Evolutionary conservation across 1,140 invertebrate species (phyloP), one percentile per base, ranked within the genome.

Genomic region (Drosophila navojoa): DNA sequence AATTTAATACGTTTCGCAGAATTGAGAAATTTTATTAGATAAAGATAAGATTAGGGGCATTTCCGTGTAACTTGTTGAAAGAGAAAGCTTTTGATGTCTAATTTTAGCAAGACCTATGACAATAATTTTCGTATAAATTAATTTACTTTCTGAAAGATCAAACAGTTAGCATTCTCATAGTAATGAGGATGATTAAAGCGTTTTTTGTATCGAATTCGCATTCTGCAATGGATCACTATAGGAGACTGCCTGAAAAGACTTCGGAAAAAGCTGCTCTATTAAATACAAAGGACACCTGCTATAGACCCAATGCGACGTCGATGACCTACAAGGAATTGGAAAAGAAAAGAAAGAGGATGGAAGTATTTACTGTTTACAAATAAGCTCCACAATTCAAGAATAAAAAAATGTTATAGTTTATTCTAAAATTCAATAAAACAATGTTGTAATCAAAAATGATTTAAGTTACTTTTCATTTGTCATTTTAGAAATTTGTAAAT

Each of bases 41-140:
- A 7, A 10, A 25, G 22, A 44, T 57, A 44, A 44, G 38, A 27
- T 32, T 55, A 9, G 25, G 6, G 11, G 40, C 1, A 25, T 45
- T 45, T 38, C 5, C 11, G 13, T 40, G 5, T 22, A 35, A 47
- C 1, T 2, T 32, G 32, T 32, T 29, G 27, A 19, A 29, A 22
- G 16, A 13, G 1, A 50, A 38, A 55, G 6, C 15, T 40, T 40
- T 15, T 27, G n/a, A 1, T 25, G 19, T 25, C 16, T 40, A n/a
- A 27, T 19, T 22, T n/a, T 9, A 38, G 10, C 13, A n/a, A 13
- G 44, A 71, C 68, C 59, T 64, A 64, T 50, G 35, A 22, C 52
- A 71, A 64, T 45, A 22, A 42, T 42, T 32, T 3, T 50, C 9
- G 15, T 52, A 57, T 64, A 64, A 64, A 66, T 54, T 38, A 45